phyloP scores from a whole-genome alignment of 2,113 vertebrate species.

The Fregetta grallaria region DNA sequence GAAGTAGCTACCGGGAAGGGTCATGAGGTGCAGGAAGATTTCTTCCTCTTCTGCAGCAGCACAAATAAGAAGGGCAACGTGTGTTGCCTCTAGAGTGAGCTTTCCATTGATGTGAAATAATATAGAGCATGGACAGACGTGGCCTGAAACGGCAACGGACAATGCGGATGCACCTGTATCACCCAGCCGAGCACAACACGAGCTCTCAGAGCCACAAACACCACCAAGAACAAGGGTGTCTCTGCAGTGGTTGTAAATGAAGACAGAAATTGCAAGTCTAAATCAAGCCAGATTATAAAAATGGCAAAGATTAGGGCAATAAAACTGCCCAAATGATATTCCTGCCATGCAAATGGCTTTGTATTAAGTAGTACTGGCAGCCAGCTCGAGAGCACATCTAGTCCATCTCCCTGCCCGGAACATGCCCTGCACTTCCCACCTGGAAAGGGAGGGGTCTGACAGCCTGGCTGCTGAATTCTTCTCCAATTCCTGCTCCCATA shows the following conservation, averaged over 20 bases:
- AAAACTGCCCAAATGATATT: conserved; percentile 41
- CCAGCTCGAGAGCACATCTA: neutral
- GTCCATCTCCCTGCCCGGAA: neutral
- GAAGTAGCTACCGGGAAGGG: neutral
- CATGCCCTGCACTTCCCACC: neutral
- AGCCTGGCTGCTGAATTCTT: neutral
- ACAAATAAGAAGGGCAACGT: neutral
- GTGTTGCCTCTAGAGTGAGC: neutral
- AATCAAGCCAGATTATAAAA: conserved; percentile 42
- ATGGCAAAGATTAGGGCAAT: conserved; percentile 43
- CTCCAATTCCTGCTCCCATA: neutral
- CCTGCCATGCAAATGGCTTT: conserved; percentile 51
- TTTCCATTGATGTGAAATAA: neutral
- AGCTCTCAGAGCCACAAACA: conserved; percentile 34
- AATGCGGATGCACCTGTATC: neutral
- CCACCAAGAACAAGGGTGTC: neutral
- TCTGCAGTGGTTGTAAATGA: neutral
- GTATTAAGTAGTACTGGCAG: neutral
- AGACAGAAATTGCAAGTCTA: conserved; percentile 48
- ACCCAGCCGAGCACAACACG: neutral
- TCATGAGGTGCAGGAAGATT: neutral
- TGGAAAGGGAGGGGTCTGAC: accelerated
- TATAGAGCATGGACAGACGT: neutral
- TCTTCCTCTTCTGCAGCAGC: neutral
- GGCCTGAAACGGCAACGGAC: neutral